Evolutionary conservation across 2,888 invertebrate species (phyloP), one percentile per base, ranked within the genome.

Genomic region (Ptilodon capucinus): DNA sequence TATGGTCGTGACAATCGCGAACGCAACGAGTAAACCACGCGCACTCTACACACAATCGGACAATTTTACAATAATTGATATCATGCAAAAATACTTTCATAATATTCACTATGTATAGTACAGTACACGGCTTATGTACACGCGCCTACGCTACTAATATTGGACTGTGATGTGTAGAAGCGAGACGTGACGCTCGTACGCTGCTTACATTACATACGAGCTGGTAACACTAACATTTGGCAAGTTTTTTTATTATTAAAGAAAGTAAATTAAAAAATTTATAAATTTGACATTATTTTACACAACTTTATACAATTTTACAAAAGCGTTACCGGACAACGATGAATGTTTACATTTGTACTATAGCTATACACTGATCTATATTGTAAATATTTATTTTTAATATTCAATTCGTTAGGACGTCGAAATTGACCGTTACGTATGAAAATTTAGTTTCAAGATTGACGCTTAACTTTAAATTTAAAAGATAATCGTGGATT

Each of bases 61-160:
- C 59, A 63, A 48, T 48, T 53, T 42, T 54, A 64, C 58, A 54
- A 66, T 61, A 68, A 68, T 63, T 60, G 58, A 63, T 74, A 58
- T 75, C 74, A 79, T 79, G 78, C 76, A 78, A 77, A 79, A 78
- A 78, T 78, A 79, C 73, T 65, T 64, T 75, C 70, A 69, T 70
- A 70, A 65, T 70, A 64, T 57, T 60, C 58, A 63, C 68, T 76
- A 73, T 69, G 60, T 68, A 68, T 53, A 63, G 62, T 62, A 67
- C 51, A 53, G 57, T 61, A 64, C 68, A 57, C 44, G 60, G 54
- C 61, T 68, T 76, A 76, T 69, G 6, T 70, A 64, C 61, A 64
- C 49, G 60, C 59, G 38, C 34, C 64, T 64, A 61, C 46, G 0
- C 41, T 47, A 54, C 48, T 44, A 42, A 69, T 73, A 76, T 54